Conservation (phyloP, 2,113 vertebrate species). For the Dicentrarchus labrax region DNA sequence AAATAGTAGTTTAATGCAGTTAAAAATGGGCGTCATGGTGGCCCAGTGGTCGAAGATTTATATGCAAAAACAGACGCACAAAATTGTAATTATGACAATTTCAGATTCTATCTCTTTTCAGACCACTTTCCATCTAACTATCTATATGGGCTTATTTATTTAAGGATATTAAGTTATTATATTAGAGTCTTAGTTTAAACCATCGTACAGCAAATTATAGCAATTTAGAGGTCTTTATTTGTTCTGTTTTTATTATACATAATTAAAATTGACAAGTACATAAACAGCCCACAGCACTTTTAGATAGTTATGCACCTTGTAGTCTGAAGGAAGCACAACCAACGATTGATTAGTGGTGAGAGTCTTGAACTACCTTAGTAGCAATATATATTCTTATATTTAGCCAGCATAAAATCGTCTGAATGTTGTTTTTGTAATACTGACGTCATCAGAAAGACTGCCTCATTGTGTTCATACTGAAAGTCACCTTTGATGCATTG, state of each 20-base stretch:
- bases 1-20: background rate
- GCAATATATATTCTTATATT: background rate
- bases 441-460: conserved; percentile 23
- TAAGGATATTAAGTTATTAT: background rate
- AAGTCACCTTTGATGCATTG: conserved; percentile 17
- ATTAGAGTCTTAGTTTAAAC: background rate
- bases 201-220: background rate
- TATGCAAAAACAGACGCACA: background rate
- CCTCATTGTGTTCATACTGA: conserved; percentile 24
- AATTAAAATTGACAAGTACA: conserved; percentile 9
- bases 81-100: background rate
- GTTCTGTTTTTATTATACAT: background rate
- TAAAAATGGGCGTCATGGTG: background rate
- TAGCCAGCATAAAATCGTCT: background rate
- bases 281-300: background rate
- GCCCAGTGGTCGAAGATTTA: background rate
- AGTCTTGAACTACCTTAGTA: background rate
- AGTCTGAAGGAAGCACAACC: background rate
- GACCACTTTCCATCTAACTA: background rate
- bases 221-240: background rate
- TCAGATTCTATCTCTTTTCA: background rate
- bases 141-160: background rate
- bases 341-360: background rate
- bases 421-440: conserved; percentile 11
- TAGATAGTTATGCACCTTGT: conserved; percentile 1